Evolutionary conservation across 2,113 vertebrate genomes (phyloP), one percentile per base, ranked within the genome.

Genomic region (Microtus richardsoni): DNA sequence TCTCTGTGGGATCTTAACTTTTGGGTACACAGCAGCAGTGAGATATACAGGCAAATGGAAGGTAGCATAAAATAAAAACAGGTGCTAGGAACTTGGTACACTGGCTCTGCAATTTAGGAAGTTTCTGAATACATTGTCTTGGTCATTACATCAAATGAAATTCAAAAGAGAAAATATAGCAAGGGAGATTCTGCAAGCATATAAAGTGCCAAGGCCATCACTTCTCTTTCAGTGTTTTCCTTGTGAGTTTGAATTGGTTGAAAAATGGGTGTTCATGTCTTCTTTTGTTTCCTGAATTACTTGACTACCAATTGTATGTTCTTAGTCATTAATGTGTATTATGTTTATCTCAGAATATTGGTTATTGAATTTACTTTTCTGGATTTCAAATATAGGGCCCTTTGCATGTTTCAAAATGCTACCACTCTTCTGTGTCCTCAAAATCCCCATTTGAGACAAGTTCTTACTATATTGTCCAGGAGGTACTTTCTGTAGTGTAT

Each of bases 131-230:
- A 58, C 11, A 70, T 52, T 90, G 13, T 87, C 30, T 75, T 60
- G 12, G 24, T 44, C 58, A 3, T 71, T 94, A 75, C 22, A 7
- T 82, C 36, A 14, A 49, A 41, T 77, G 33, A 49, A 94, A 73
- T 90, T 89, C 39, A 62, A 21, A 74, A 10, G 39, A 66, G 84
- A 5, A 60, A 41, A 17, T 68, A 54, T 60, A 79, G 85, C 12
- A 41, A 44, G 4, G 64, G 30, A 62, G 64, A 66, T 95, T 94
- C 83, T 96, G 14, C 93, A 85, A 68, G 36, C 77, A 88, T 89
- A 41, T 86, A 54, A 64, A 94, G 11, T 12, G 11, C 13, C 3
- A 0, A 2, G 8, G 52, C 2, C 2, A 85, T 82, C n/a, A n/a
- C 26, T 19, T 64, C 1, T 1, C 66, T 85, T 36, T 70, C 21